A percentile compares a stretch with the other conserved stretches of the same genome.
phyloP scores from a whole-genome alignment of 1,140 invertebrate species.

The Drosophila pseudoananassae region DNA sequence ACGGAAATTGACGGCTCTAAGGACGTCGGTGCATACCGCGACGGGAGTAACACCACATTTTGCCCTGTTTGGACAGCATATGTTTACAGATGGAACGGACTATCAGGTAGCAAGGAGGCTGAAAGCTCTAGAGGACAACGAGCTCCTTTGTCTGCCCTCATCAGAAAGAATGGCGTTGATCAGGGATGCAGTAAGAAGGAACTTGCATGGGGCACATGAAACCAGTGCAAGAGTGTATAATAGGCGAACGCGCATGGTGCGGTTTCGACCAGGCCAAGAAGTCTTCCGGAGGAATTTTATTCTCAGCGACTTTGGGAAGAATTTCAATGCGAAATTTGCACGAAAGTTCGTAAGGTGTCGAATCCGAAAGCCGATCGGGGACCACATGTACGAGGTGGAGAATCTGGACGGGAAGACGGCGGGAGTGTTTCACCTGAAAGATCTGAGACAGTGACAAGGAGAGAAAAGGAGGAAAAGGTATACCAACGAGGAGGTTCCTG shows the following conservation, averaged over 20 bases:
- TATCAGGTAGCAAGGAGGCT: background rate
- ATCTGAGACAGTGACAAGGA: background rate
- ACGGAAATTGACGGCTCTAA: too few relatives aligned
- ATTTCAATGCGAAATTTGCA: conserved; percentile 13
- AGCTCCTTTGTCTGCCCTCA: background rate
- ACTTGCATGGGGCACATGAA: too few relatives aligned
- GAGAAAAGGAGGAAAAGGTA: too few relatives aligned
- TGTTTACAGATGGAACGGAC: background rate
- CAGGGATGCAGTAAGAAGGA: background rate
- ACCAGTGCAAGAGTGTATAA: background rate
- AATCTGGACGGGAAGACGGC: too few relatives aligned
- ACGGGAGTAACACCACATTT: background rate
- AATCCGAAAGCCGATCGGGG: background rate
- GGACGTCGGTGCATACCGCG: background rate
- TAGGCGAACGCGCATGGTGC: background rate
- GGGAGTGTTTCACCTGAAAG: conserved; percentile 5
- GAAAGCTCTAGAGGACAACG: background rate
- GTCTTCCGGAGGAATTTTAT: conserved; percentile 6
- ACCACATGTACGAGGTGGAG: conserved; percentile 9
- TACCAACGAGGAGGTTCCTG: background rate
- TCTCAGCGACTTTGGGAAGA: conserved; percentile 6
- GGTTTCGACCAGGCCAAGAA: conserved; percentile 6
- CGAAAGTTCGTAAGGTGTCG: background rate
- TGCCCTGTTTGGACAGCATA: background rate
- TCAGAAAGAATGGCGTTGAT: background rate